These are phyloP conservation scores for Oreochromis aureus DNA, from an alignment of 2,113 vertebrate species.

Conservation along the genomic window DNA sequence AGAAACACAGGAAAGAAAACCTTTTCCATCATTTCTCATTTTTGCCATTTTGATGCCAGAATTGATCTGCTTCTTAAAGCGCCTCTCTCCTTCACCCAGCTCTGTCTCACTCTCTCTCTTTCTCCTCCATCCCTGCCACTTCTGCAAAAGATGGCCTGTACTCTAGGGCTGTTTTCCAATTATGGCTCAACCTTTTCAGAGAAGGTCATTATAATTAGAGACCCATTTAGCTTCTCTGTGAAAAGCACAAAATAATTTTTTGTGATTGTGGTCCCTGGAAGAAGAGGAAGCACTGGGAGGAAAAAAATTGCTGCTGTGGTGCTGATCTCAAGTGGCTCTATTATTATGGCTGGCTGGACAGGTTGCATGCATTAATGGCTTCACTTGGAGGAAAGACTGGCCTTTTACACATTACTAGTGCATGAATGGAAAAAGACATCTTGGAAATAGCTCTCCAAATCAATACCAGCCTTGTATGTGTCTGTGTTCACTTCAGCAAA, in stretches of 20 bases:
- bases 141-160: conserved; percentile 54
- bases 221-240: conserved; percentile 74
- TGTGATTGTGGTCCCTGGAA: conserved; percentile 74
- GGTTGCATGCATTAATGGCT: conserved; percentile 67
- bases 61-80: conserved; percentile 19
- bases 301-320: conserved; percentile 29
- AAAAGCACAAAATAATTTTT: conserved; percentile 78
- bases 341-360: conserved; percentile 76
- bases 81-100: not conserved
- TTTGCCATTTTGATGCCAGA: conserved; percentile 18
- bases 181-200: conserved; percentile 65
- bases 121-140: conserved; percentile 29
- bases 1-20: not conserved
- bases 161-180: conserved; percentile 72
- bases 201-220: conserved; percentile 72
- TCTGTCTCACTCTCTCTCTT: not conserved
- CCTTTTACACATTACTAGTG: conserved; percentile 65
- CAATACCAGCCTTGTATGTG: conserved; percentile 51
- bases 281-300: not conserved
- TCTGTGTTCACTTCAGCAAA: conserved; percentile 31
- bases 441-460: conserved; percentile 62
- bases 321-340: conserved; percentile 80
- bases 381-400: conserved; percentile 68
- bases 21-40: not conserved
- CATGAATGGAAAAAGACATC: conserved; percentile 54